These are phyloP conservation scores for Prionace glauca DNA, from an alignment of 2,797 vertebrate genomes.

Conservation along the genomic window DNA sequence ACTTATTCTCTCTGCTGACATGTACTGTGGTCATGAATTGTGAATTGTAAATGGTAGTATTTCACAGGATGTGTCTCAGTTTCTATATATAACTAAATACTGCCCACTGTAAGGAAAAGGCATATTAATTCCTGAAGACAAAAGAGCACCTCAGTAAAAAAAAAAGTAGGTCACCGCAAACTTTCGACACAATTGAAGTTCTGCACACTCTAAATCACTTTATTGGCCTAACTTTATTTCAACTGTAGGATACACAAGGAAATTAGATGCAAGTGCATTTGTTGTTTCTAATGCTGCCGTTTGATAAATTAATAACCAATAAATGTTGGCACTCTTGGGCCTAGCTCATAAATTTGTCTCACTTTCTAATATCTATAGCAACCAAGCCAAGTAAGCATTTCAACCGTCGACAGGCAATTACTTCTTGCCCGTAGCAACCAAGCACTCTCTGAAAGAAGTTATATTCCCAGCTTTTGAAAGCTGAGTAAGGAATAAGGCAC, in stretches of 20 bases:
- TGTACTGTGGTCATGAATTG: constrained; percentile 11
- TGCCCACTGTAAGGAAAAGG: background rate
- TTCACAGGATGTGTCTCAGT: background rate
- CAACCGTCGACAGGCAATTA: background rate
- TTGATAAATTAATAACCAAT: constrained; percentile 28
- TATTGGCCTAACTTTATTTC: background rate
- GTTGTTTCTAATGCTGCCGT: background rate
- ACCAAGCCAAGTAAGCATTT: background rate
- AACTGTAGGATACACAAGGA: background rate
- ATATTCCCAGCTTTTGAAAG: constrained; percentile 9
- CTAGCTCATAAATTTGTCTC: background rate
- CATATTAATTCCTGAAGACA: background rate
- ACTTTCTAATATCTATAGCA: background rate
- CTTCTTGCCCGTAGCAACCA: background rate
- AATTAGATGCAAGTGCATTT: background rate
- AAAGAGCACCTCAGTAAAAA: background rate
- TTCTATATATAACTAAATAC: constrained; percentile 13
- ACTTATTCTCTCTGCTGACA: background rate
- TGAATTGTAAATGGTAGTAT: constrained; percentile 12
- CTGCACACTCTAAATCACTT: background rate
- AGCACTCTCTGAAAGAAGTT: background rate
- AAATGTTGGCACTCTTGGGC: background rate
- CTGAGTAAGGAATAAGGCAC: background rate
- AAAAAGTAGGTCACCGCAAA: constrained; percentile 10
- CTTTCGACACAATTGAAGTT: background rate